Evolutionary conservation across 2,113 vertebrate species (phyloP).

Genomic region (Epinephelus fuscoguttatus): DNA sequence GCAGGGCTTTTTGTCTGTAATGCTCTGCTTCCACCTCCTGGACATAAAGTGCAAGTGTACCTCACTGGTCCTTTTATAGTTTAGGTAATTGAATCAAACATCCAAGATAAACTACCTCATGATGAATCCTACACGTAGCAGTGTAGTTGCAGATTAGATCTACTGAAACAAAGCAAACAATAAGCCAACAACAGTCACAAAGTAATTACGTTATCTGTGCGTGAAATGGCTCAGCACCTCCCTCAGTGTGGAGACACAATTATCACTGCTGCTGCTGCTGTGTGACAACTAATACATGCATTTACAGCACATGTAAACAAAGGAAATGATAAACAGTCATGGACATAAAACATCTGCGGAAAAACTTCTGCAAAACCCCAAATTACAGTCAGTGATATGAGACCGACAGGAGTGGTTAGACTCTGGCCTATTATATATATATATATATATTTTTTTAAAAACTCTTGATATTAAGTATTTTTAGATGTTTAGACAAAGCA

Average conservation of each 20-base stretch:
- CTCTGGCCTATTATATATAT: too few relatives aligned
- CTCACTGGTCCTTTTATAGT: not conserved
- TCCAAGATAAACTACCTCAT: not conserved
- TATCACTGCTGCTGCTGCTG: not conserved
- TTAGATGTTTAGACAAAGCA: too few relatives aligned
- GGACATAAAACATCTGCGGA: too few relatives aligned
- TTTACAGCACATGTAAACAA: too few relatives aligned
- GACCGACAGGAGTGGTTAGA: too few relatives aligned
- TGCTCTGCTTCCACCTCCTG: constrained; percentile 58
- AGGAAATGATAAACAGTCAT: too few relatives aligned
- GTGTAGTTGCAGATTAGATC: not conserved
- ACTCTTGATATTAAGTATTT: too few relatives aligned
- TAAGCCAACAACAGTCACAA: not conserved
- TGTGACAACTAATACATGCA: not conserved
- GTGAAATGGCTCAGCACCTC: not conserved
- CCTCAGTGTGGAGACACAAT: not conserved
- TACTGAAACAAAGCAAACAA: not conserved
- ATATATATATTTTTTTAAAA: too few relatives aligned
- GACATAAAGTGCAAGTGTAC: constrained; percentile 30
- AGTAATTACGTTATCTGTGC: not conserved
- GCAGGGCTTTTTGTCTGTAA: not conserved
- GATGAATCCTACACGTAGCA: not conserved
- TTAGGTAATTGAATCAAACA: not conserved
- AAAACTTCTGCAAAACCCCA: too few relatives aligned
- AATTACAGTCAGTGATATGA: too few relatives aligned